Base-by-base conservation (phyloP, 2,113 vertebrate genomes). In the Mormyrus lacerda region DNA sequence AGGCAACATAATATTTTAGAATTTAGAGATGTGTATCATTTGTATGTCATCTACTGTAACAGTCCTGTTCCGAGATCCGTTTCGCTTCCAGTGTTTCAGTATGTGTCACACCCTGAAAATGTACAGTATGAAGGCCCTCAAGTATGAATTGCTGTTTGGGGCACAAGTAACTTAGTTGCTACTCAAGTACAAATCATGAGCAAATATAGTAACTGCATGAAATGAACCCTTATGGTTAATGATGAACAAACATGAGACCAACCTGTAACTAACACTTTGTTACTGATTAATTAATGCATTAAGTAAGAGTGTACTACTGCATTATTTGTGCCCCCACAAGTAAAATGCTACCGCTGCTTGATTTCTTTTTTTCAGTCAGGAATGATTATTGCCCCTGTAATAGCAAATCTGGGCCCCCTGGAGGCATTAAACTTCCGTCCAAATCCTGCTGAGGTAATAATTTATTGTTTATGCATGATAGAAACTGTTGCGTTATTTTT, bases 321-420 rank as follows among this genome's bases (percentile, higher is more conserved):
- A 27, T 65, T 65, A 27, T 65, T 27, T 65, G 9, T 31, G 10
- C n/a, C 61, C 3, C 61, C n/a, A 13, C 27, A 69, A 69, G 61
- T 31, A 69, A 31, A 69, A 27, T 13, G 61, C 13, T 69, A 27
- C n/a, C 10, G 1, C 10, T 69, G 61, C 61, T 69, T 31, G 61
- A 27, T 65, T 31, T 65, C 1, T 47, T 42, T 11, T 89, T 89
- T 89, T n/a, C 90, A 97, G 96, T 94, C 95, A 2, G 96, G 96
- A 9, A 95, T 96, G 95, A 84, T 94, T 89, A 93, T 99, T 17
- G 96, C 96, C 0, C 98, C 98, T 0, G 93, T 99, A 0, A 88
- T 99, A 53, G 97, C 97, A 5, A 95, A 97, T 53, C 92, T 99
- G 27, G 98, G 98, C 0, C 94, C 96, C 0, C 24, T 99, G 87